Base-by-base conservation (phyloP, 2,888 invertebrate species). In the Seira sanloemensis region DNA sequence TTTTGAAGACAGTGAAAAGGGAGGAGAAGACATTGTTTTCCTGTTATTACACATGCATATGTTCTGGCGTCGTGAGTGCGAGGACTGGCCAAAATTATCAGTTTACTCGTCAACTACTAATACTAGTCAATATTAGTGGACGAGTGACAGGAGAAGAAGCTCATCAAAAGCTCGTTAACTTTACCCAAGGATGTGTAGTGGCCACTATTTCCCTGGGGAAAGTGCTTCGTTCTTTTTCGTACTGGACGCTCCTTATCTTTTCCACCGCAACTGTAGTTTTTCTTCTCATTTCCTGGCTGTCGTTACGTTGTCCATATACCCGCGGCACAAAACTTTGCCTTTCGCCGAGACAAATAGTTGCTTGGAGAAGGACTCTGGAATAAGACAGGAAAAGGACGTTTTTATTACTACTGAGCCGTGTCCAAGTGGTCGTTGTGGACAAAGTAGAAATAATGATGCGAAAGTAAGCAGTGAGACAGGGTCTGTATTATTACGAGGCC, bases 161-260 rank as follows among this genome's bases (percentile, higher is more conserved):
- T 82, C 82, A 82, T 82, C 82, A 82, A 82, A 82, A 82, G 77
- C 82, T 82, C 82, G 82, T 82, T 82, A 82, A 82, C 76, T 77
- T 77, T 82, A 77, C 82, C 67, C 77, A 72, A 50, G 71, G 54
- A 72, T 77, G 82, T 82, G 82, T 67, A 19, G 72, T 58, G 77
- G 77, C 76, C 76, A 82, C 76, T 82, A 82, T 82, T 82, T 82
- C 82, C 82, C 82, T 67, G 18, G 82, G 82, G 82, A 82, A 72
- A 77, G 46, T 82, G 67, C 72, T 72, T 66, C 37, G n/a, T n/a
- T 37, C 37, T 37, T 37, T 37, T 12, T 37, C 12, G 5, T 37
- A 37, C 76, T 77, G 82, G 76, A 82, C 77, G 71, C 24, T 77
- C 75, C 71, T 82, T 76, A 82, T 82, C 81, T 76, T 65, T 58